phyloP scores from a whole-genome alignment of 2,888 invertebrate genomes.

The Trimorus sp. region DNA sequence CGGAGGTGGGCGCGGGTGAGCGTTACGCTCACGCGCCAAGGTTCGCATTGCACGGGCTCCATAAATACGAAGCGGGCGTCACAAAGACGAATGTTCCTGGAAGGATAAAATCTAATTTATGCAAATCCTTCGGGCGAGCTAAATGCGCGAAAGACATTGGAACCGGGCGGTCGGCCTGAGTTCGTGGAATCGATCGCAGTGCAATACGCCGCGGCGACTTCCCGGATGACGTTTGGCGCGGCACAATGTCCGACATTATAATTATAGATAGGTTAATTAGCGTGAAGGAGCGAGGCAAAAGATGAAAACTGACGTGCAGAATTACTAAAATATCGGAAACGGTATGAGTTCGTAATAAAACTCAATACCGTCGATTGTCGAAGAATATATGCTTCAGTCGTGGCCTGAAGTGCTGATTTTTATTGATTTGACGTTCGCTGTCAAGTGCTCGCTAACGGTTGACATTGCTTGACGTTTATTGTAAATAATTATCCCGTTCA shows the following conservation, averaged over 20 bases:
- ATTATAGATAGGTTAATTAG: slow-evolving; percentile 2
- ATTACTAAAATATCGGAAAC: too few relatives aligned
- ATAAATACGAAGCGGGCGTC: slow-evolving; percentile 75
- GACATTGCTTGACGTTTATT: slow-evolving; percentile 30
- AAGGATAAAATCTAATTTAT: slow-evolving; percentile 82
- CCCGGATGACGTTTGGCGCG: slow-evolving; percentile 49
- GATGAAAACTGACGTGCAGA: neutral
- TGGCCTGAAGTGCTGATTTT: slow-evolving; percentile 4
- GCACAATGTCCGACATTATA: slow-evolving; percentile 42
- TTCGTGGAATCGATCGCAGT: slow-evolving; percentile 73
- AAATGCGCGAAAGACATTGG: slow-evolving; percentile 68
- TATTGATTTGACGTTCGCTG: slow-evolving; percentile 29
- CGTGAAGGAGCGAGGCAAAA: neutral
- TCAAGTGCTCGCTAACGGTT: slow-evolving; percentile 17
- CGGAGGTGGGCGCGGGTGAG: slow-evolving; percentile 32
- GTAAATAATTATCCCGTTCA: slow-evolving; percentile 24
- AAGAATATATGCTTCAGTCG: neutral
- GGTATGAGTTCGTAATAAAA: too few relatives aligned
- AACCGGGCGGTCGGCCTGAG: slow-evolving; percentile 68
- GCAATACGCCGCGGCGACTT: slow-evolving; percentile 58
- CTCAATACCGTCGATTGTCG: neutral
- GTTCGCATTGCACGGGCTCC: slow-evolving; percentile 68
- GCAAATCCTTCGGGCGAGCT: slow-evolving; percentile 76
- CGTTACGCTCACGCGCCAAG: too few relatives aligned
- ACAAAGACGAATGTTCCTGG: slow-evolving; percentile 79